Evolutionary conservation across 1,140 invertebrate species (phyloP).

Genomic region (Holcopasites calliopsidis): DNA sequence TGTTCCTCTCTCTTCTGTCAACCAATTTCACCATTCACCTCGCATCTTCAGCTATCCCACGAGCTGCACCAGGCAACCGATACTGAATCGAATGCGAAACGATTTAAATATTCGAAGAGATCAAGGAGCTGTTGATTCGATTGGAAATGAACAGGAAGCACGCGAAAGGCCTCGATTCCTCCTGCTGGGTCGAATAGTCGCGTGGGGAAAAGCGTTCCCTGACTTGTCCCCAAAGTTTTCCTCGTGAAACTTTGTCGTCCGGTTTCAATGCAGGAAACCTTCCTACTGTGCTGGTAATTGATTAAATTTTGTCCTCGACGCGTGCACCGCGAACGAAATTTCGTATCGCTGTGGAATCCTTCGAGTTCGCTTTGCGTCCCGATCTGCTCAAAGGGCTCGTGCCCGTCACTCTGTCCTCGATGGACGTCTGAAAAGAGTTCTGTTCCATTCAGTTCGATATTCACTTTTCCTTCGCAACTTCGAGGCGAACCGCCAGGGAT

Average conservation of each 20-base stretch:
- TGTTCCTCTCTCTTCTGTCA: not conserved
- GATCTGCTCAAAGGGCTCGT: not conserved
- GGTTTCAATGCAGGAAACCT: not conserved
- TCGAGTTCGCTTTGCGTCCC: not conserved
- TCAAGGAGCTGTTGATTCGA: too few relatives aligned
- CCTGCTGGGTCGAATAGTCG: too few relatives aligned
- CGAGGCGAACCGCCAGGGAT: not conserved
- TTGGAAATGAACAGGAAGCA: too few relatives aligned
- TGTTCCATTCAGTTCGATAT: not conserved
- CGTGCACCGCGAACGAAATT: not conserved
- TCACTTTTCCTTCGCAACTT: not conserved
- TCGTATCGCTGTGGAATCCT: not conserved
- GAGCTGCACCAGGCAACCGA: too few relatives aligned
- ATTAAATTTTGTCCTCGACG: not conserved
- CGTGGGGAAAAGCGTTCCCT: too few relatives aligned
- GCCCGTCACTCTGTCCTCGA: not conserved
- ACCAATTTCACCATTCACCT: slow-evolving; percentile 52
- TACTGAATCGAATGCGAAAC: not conserved
- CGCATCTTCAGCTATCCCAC: too few relatives aligned
- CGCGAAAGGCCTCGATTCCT: too few relatives aligned
- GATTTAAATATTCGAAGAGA: too few relatives aligned
- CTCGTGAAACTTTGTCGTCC: not conserved
- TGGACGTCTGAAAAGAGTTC: slow-evolving; percentile 18
- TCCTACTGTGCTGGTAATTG: not conserved
- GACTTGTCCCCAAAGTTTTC: slow-evolving; percentile 10